These are phyloP conservation scores for Entomobrya multifasciata DNA, from an alignment of 2,888 invertebrate species.

Conservation along the genomic window DNA sequence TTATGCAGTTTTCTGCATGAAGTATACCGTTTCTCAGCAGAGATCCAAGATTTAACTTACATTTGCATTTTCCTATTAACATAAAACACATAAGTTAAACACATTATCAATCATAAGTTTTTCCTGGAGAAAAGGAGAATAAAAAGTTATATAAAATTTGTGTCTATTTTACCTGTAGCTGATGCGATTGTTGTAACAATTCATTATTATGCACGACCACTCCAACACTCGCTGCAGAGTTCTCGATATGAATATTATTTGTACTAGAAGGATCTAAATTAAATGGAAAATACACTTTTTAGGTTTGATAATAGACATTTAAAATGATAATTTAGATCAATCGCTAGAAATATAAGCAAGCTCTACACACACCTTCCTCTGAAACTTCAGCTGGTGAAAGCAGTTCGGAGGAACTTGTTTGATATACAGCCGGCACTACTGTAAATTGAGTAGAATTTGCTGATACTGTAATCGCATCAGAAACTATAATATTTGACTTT, in stretches of 20 bases:
- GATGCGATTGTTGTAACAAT: conserved; percentile 8
- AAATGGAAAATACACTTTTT: too few species aligned
- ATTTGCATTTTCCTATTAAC: conserved; percentile 33
- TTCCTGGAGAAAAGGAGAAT: not conserved
- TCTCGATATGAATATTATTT: conserved; percentile 25
- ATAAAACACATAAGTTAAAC: not conserved
- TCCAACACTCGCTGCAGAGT: conserved; percentile 1
- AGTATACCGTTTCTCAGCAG: not conserved
- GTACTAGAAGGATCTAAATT: conserved; percentile 53
- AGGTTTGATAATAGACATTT: too few species aligned
- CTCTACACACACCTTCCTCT: conserved; percentile 45
- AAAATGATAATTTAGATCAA: too few species aligned
- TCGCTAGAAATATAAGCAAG: not conserved
- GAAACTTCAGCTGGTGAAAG: conserved; percentile 19
- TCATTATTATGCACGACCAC: conserved; percentile 36
- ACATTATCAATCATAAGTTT: not conserved
- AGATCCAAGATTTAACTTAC: conserved; percentile 1
- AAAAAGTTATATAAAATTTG: not conserved
- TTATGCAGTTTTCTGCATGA: not conserved
- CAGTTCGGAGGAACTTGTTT: not conserved
- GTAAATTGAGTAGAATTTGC: not conserved
- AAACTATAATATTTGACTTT: not conserved
- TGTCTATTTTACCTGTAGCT: conserved; percentile 16
- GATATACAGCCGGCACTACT: conserved; percentile 39
- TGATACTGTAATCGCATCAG: not conserved